These are phyloP conservation scores for Cheirogaleus major DNA, from an alignment of 2,797 vertebrate genomes.

Conservation along the genomic window DNA sequence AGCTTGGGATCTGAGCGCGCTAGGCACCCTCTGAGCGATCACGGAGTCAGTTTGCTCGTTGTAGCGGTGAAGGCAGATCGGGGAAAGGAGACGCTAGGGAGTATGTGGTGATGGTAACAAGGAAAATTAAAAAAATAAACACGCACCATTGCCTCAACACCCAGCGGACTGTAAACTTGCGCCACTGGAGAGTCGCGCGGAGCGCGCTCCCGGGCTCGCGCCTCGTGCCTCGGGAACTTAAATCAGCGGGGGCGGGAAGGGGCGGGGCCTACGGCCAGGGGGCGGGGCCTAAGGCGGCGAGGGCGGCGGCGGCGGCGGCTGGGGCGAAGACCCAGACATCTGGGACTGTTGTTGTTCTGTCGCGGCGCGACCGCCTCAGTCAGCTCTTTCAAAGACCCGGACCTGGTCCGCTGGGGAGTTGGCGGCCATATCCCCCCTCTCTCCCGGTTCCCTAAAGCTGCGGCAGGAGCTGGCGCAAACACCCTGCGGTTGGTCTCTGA, in stretches of 20 bases:
- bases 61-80: neutral
- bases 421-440: neutral
- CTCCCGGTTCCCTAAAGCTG: neutral
- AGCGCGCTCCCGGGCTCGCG: neutral
- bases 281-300: slow-evolving; percentile 26
- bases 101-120: neutral
- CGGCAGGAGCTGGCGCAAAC: neutral
- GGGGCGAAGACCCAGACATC: slow-evolving; percentile 43
- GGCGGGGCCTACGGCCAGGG: slow-evolving; percentile 34
- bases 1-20: neutral
- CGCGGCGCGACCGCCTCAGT: neutral
- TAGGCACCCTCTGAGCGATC: neutral
- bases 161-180: fast-evolving
- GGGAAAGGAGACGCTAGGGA: neutral
- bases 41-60: neutral
- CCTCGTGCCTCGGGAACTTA: neutral
- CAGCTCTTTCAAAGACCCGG: neutral
- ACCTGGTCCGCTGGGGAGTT: neutral
- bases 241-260: neutral
- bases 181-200: fast-evolving
- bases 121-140: neutral
- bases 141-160: too few species aligned
- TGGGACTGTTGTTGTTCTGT: slow-evolving; percentile 74
- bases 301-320: neutral
- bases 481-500: slow-evolving; percentile 8